Evolutionary conservation across 2,888 invertebrate species (phyloP), one percentile per base, ranked within the genome.

Genomic region (Cheilosia vernalis): DNA sequence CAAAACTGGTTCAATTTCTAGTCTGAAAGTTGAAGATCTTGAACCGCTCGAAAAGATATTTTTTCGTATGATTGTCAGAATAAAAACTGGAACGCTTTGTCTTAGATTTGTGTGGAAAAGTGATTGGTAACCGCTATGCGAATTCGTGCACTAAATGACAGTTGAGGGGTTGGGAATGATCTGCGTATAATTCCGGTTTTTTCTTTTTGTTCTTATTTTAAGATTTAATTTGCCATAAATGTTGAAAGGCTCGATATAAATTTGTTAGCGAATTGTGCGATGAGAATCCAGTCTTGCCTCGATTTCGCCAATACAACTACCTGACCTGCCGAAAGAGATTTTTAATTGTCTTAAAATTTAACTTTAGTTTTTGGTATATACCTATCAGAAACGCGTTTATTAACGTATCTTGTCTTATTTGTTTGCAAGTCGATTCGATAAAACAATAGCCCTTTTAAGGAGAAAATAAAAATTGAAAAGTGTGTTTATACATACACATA

Each of bases 21-120:
- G 78, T 74, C 73, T 77, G 69, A 87, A 87, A 88, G 87, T 88
- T 86, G 88, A 88, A 88, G 87, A 87, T 88, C 88, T 88, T 88
- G 88, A 88, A 88, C 88, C 79, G 85, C 80, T 87, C 82, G 51
- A 69, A 87, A 76, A 74, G 24, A 77, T 67, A 64, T 72, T 40
- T 21, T 63, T 24, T 74, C 63, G 47, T 69, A 55, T 24, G 5
- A 67, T 42, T 47, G 13, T 37, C 40, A 60, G 27, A 61, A 81
- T 10, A 51, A 60, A 7, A 70, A 61, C 37, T 37, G 70, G 64
- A 66, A 72, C 61, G 37, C 73, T 73, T 83, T 83, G 66, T 83
- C 55, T 42, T 56, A 49, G 47, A 30, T 44, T 56, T 33, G 24
- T 49, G 30, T 24, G 37, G 37, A 17, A 55, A 77, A 40, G 56